These are phyloP conservation scores for Latrodectus hesperus DNA, from an alignment of 2,888 invertebrate genomes.

Conservation along the genomic window DNA sequence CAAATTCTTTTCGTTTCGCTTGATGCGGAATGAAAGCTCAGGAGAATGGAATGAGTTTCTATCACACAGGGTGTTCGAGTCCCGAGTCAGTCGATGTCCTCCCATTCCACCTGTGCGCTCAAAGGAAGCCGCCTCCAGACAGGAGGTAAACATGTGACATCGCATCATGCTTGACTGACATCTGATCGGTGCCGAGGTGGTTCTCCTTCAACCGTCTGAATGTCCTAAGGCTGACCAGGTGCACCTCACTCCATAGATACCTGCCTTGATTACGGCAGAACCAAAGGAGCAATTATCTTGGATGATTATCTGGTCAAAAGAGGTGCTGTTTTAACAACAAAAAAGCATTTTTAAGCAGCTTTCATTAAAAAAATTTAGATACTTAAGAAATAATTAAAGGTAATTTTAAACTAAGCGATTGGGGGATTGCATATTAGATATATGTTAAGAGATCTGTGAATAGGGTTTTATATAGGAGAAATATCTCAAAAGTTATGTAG, in stretches of 20 bases:
- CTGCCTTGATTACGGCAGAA: too few species aligned
- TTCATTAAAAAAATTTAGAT: too few species aligned
- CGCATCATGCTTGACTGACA: slow-evolving; percentile 59
- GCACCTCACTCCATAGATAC: not conserved
- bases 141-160: slow-evolving; percentile 56
- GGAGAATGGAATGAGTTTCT: slow-evolving; percentile 2
- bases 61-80: not conserved
- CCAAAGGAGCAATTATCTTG: too few species aligned
- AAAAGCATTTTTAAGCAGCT: too few species aligned
- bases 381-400: too few species aligned
- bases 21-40: not conserved
- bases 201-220: not conserved
- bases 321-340: too few species aligned
- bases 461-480: too few species aligned
- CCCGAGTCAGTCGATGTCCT: not conserved
- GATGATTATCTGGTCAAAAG: too few species aligned
- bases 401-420: too few species aligned
- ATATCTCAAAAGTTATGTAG: too few species aligned
- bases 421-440: too few species aligned
- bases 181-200: slow-evolving; percentile 31
- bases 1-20: not conserved
- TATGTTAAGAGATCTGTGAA: too few species aligned
- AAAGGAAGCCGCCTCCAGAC: slow-evolving; percentile 42
- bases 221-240: slow-evolving; percentile 41
- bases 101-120: slow-evolving; percentile 13